These are phyloP conservation scores for Leptinotarsa tumamoca DNA, from an alignment of 2,888 invertebrate species.

Conservation along the genomic window DNA sequence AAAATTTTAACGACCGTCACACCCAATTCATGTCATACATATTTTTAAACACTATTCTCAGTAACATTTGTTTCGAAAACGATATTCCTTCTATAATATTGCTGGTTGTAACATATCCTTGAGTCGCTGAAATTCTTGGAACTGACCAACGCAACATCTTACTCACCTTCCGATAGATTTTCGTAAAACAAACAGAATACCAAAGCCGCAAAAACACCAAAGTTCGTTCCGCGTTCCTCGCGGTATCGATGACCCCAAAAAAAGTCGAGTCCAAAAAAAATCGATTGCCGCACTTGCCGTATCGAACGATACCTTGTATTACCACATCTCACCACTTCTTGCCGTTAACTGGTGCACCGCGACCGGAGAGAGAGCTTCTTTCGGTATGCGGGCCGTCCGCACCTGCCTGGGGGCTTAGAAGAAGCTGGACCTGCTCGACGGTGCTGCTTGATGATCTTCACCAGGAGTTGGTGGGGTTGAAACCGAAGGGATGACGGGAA, in stretches of 20 bases:
- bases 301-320: conserved; percentile 8
- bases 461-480: background rate
- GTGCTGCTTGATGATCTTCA: background rate
- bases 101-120: too few relatives aligned
- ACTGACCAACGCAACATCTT: background rate
- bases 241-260: conserved; percentile 10
- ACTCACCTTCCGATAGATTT: background rate
- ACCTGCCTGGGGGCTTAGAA: conserved; percentile 2
- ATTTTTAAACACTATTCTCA: too few relatives aligned
- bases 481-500: too few relatives aligned
- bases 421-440: background rate
- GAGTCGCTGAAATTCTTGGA: too few relatives aligned
- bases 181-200: background rate
- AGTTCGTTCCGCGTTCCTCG: background rate
- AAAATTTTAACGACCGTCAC: too few relatives aligned
- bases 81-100: too few relatives aligned
- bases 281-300: conserved; percentile 11
- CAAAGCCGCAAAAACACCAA: background rate
- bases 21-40: too few relatives aligned
- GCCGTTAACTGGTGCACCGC: conserved; percentile 20
- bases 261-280: background rate
- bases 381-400: conserved; percentile 11
- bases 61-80: too few relatives aligned
- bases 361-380: background rate
- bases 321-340: conserved; percentile 22